Percentiles rank a stretch among this genome's conserved stretches.
These are phyloP conservation scores for Stenoptilia bipunctidactyla DNA, from an alignment of 2,888 invertebrate species.

Conservation along the genomic window DNA sequence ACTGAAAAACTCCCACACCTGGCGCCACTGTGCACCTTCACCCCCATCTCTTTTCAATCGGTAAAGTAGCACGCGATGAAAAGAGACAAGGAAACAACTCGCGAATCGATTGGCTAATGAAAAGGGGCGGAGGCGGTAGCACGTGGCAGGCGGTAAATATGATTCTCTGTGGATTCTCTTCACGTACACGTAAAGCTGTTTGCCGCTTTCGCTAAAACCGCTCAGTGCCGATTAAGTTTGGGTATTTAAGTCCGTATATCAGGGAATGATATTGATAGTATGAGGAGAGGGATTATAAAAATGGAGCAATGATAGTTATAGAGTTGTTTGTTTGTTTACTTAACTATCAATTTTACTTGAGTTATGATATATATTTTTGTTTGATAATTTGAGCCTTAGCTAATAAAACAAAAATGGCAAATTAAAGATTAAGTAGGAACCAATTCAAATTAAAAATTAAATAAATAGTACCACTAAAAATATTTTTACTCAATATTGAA, in stretches of 20 bases:
- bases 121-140: slow-evolving; percentile 58
- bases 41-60: slow-evolving; percentile 36
- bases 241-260: neutral
- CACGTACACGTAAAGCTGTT: slow-evolving; percentile 31
- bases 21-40: slow-evolving; percentile 36
- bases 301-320: too few species aligned
- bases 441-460: too few species aligned
- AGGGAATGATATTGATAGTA: neutral
- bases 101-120: slow-evolving; percentile 58
- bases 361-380: too few species aligned
- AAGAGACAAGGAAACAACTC: slow-evolving; percentile 38
- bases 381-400: too few species aligned
- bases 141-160: slow-evolving; percentile 40
- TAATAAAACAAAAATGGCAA: too few species aligned
- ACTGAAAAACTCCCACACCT: slow-evolving; percentile 15
- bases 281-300: too few species aligned
- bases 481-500: too few species aligned
- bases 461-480: too few species aligned
- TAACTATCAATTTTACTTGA: too few species aligned
- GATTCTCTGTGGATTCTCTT: slow-evolving; percentile 33
- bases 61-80: slow-evolving; percentile 44
- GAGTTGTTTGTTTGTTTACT: too few species aligned
- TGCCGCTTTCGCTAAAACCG: slow-evolving; percentile 29
- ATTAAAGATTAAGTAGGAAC: too few species aligned
- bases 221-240: slow-evolving; percentile 16